phyloP scores from a whole-genome alignment of 2,797 vertebrate species.

The Sarcophilus harrisii region DNA sequence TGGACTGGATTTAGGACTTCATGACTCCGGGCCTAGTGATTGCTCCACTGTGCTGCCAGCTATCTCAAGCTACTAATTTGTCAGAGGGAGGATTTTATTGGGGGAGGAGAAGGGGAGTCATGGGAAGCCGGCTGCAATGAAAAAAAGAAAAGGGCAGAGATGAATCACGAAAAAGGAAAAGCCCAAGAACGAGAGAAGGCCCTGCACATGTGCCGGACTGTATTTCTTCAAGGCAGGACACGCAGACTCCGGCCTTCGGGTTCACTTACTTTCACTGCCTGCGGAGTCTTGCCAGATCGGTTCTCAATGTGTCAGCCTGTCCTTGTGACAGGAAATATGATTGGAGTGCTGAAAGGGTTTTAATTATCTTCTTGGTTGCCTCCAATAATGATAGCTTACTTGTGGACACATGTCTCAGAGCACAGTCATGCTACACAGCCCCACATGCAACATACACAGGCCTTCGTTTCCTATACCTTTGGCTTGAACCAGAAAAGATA shows the following conservation, averaged over 20 bases:
- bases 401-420: slow-evolving; percentile 52
- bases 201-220: background rate
- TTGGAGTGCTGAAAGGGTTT: slow-evolving; percentile 56
- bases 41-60: background rate
- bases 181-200: background rate
- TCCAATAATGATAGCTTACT: slow-evolving; percentile 57
- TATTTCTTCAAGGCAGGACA: background rate
- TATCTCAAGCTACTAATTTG: background rate
- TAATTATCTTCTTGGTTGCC: slow-evolving; percentile 50
- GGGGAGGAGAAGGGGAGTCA: background rate
- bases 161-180: background rate
- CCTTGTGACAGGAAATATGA: slow-evolving; percentile 73
- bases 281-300: slow-evolving; percentile 25
- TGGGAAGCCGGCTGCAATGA: background rate
- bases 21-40: background rate
- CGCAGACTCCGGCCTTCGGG: background rate
- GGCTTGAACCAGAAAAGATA: slow-evolving; percentile 67
- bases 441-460: slow-evolving; percentile 32
- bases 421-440: slow-evolving; percentile 25
- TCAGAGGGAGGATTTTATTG: background rate
- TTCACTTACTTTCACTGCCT: slow-evolving; percentile 18
- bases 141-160: background rate
- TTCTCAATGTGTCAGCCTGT: slow-evolving; percentile 63
- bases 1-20: background rate
- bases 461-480: slow-evolving; percentile 70